phyloP scores from a whole-genome alignment of 2,888 invertebrate species.

The Spialia ferax region DNA sequence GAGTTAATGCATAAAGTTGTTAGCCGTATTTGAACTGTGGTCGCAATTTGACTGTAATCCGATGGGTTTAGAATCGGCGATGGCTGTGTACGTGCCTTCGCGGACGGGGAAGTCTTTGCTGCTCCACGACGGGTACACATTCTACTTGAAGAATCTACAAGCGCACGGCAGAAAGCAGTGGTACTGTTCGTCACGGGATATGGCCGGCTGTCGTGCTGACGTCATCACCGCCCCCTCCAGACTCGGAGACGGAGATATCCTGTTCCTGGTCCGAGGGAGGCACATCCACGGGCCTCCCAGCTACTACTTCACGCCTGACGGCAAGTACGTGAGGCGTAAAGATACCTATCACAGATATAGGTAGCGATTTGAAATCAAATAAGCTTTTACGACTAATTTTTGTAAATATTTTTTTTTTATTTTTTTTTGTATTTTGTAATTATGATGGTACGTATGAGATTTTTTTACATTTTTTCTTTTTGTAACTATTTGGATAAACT shows the following conservation, averaged over 20 bases:
- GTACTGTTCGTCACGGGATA: constrained; percentile 82
- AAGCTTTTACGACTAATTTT: constrained; percentile 16
- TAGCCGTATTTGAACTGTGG: constrained; percentile 41
- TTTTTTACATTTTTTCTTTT: constrained; percentile 9
- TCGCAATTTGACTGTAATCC: constrained; percentile 48
- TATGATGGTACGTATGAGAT: background rate
- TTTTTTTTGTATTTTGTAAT: constrained; percentile 13
- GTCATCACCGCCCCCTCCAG: constrained; percentile 77
- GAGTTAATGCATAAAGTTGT: constrained; percentile 2
- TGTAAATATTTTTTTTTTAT: constrained; percentile 28
- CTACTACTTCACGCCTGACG: constrained; percentile 80
- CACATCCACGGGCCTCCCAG: constrained; percentile 80
- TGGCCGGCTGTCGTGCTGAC: constrained; percentile 82
- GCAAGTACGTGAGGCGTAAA: constrained; percentile 80
- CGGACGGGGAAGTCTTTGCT: constrained; percentile 80
- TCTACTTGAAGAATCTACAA: constrained; percentile 81
- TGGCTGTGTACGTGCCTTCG: constrained; percentile 83
- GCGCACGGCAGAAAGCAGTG: constrained; percentile 82
- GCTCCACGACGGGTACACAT: constrained; percentile 80
- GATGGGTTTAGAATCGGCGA: constrained; percentile 70
- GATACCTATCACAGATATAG: constrained; percentile 80
- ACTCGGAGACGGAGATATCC: constrained; percentile 69
- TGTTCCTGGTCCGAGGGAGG: constrained; percentile 76
- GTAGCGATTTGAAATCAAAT: constrained; percentile 56
- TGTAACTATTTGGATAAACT: background rate